Base-by-base conservation (phyloP, 1,140 invertebrate genomes). In the Pseudomyrmex gracilis region DNA sequence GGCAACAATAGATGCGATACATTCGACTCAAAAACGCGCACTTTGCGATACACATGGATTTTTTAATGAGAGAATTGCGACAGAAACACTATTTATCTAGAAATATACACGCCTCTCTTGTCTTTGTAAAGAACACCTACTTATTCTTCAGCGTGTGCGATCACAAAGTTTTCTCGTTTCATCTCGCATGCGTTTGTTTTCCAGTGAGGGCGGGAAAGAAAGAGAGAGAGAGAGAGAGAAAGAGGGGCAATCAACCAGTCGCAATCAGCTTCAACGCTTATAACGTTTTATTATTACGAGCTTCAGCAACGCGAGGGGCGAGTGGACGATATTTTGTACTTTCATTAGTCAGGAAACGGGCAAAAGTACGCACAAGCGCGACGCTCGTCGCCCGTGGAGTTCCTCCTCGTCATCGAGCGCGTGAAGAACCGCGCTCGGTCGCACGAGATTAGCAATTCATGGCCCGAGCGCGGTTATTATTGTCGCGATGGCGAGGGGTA, bases 391-490 rank as follows among this genome's bases (percentile, higher is more conserved):
- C 71, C 55, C 74, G 49, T 47, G 67, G 34, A 15, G 49, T 78
- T 34, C 43, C 63, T 85, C 22, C 64, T 78, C 66, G 43, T 58
- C 71, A 70, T 66, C 64, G 61, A 80, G 34, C 43, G 57, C 64
- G 51, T 67, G 63, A 43, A 80, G 74, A 76, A 51, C 61, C 67
- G 67, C 73, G 87, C 51, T 88, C 76, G 85, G 90, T 92, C 91
- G 90, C 85, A 85, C 87, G 84, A 90, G 90, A 93, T 93, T 94
- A 94, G 93, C 92, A 93, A 94, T 93, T 94, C 93, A 94, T 94
- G 90, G 90, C 88, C 5, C 73, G 78, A 80, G 85, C 88, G 87
- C 82, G 85, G 89, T 92, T 91, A 91, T 93, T 93, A 93, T 90
- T 93, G 92, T 93, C 92, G 73, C 78, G 34, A 47, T 53, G 83